A percentile compares a stretch with the other conserved stretches of the same genome.
Conservation (phyloP, 2,797 vertebrate genomes). For the Macropodus opercularis region DNA sequence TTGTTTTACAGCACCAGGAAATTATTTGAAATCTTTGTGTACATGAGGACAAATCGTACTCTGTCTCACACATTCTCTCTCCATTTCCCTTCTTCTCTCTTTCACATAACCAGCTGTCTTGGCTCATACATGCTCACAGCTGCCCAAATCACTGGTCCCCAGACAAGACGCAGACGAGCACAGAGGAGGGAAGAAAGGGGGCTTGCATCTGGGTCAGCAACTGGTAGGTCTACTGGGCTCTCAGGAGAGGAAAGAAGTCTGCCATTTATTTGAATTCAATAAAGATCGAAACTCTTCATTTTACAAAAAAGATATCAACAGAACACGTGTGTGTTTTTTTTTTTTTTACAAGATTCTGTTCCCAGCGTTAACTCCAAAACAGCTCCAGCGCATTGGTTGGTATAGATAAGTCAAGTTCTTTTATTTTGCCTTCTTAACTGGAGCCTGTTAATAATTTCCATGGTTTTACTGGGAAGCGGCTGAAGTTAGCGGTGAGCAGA, state of each 20-base stretch:
- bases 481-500: constrained; percentile 54
- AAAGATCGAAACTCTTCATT: constrained; percentile 16
- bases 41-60: constrained; percentile 67
- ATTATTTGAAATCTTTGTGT: constrained; percentile 62
- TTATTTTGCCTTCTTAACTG: constrained; percentile 13
- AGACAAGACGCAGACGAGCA: constrained; percentile 62
- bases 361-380: constrained; percentile 11
- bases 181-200: constrained; percentile 43
- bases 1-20: constrained; percentile 64
- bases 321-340: no score
- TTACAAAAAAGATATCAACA: constrained; percentile 25
- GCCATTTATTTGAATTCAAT: constrained; percentile 5
- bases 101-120: constrained; percentile 80
- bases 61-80: constrained; percentile 67
- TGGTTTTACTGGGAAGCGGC: constrained; percentile 50
- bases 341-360: constrained; percentile 10
- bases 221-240: constrained; percentile 49
- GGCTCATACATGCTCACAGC: constrained; percentile 76
- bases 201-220: constrained; percentile 77
- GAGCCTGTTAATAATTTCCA: constrained; percentile 60
- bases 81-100: constrained; percentile 47
- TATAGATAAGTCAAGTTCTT: constrained; percentile 6
- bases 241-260: constrained; percentile 40
- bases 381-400: neutral
- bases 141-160: constrained; percentile 75